Evolutionary conservation across 2,113 vertebrate species (phyloP).

Genomic region (Chlorocebus sabaeus): DNA sequence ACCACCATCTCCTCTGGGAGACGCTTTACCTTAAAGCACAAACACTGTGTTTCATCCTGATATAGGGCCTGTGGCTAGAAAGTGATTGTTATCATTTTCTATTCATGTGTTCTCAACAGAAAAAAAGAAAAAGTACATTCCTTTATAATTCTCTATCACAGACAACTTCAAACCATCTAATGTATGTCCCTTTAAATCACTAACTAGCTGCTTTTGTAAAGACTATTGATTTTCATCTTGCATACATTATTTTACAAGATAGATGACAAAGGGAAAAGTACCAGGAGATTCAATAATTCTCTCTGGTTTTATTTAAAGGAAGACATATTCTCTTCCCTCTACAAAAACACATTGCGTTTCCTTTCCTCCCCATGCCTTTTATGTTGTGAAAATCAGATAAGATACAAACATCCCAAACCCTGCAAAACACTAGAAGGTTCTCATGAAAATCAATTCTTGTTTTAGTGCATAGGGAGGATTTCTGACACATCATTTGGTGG

Average conservation of each 20-base stretch:
- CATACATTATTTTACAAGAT: background rate
- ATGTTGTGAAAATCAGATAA: background rate
- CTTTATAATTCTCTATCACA: background rate
- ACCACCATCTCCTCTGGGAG: background rate
- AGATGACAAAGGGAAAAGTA: background rate
- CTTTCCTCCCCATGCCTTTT: background rate
- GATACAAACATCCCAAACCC: background rate
- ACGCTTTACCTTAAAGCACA: background rate
- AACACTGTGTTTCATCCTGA: background rate
- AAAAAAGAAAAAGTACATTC: background rate
- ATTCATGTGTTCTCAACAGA: background rate
- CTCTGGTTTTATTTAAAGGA: constrained; percentile 16
- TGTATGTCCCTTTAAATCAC: background rate
- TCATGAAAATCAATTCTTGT: background rate
- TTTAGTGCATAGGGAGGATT: background rate
- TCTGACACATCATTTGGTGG: background rate
- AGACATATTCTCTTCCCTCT: background rate
- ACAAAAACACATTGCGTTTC: background rate
- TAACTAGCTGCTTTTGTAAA: background rate
- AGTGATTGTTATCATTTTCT: background rate
- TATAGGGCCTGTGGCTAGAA: background rate
- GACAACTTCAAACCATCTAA: background rate
- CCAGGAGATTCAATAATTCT: background rate
- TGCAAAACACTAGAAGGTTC: background rate
- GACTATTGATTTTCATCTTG: background rate